Evolutionary conservation across 2,113 vertebrate species (phyloP), one percentile per base, ranked within the genome.

Genomic region (Poeciliopsis turrubarensis): DNA sequence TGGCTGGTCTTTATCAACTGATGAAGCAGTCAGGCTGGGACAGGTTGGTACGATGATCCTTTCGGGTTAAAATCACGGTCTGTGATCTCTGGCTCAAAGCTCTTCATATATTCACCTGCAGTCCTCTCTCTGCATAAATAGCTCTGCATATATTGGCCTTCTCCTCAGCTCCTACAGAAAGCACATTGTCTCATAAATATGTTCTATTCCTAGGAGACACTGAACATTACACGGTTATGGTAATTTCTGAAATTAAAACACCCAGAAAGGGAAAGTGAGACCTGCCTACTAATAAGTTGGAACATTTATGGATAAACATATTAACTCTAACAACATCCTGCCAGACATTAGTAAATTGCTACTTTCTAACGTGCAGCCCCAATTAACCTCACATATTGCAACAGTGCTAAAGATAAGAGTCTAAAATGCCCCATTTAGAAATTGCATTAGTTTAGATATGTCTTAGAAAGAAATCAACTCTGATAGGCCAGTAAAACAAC

Each of bases 371-470:
- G 31, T 34, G 51, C 51, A 70, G 31, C 69, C 54, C 25, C n/a
- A 61, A 61, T 71, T 71, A 71, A 71, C 69, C 69, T 27, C 54
- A 60, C 54, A 60, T 14, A 27, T 27, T 26, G 32, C 22, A 60
- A 71, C 31, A 27, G 15, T 70, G 31, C 19, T 14, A 70, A 34
- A 60, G 69, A 71, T 39, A 57, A 32, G 51, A 57, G 25, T 8
- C 25, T 25, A 57, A 57, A 25, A 57, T 6, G 51, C 25, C 22
- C 5, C 10, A 9, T 57, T n/a, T n/a, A n/a, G 25, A n/a, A 10
- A 57, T 57, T n/a, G 25, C n/a, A 61, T 27, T 39, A 19, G 32
- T 37, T 71, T 70, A 27, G 25, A 39, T 37, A 5, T 26, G 37
- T 47, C 39, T 39, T 1, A 15, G 13, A 39, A 17, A 27, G 31